Evolutionary conservation across 2,113 vertebrate species (phyloP), one percentile per base, ranked within the genome.

Genomic region (Hippocampus abdominalis): DNA sequence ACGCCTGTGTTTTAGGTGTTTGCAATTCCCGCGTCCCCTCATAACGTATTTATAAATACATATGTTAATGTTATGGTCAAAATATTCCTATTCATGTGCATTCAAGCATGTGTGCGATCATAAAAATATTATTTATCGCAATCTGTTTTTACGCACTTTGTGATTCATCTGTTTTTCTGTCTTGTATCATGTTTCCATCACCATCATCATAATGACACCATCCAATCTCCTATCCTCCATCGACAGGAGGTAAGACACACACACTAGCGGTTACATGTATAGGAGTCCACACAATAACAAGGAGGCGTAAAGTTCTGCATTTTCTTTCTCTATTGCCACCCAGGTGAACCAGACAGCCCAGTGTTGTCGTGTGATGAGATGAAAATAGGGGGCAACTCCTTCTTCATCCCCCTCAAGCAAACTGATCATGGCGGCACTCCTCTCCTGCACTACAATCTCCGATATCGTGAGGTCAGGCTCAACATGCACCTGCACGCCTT

Each of bases 291-390:
- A 6, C 16, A 7, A 53, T 32, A 20, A 2, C 21, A 18, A 4
- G 25, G 44, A 18, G 25, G 15, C 1, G 4, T n/a, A 39, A 53
- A 36, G 11, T 13, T 29, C 13, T 70, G 42, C 15, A 27, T 27
- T 59, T 12, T 66, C 11, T 59, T 54, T 61, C 11, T 69, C 2
- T 21, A 0, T 75, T 9, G 20, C 61, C 13, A n/a, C 71, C 9
- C 57, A 93, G 92, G 91, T 32, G 91, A 93, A 75, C 91, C 92
- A 2, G 89, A 92, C 70, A 81, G 68, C 11, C 91, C 92, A 15
- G 49, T 79, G 54, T 32, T 92, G 27, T 69, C 32, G 7, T 25
- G 27, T 3, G 36, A 64, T n/a, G 53, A 81, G n/a, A 78, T 80
- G 21, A 85, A 77, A 71, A 21, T 88, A 1, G 86, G 88, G 13